Evolutionary conservation across 2,797 vertebrate genomes (phyloP).

Genomic region (Acrossocheilus fasciatus): DNA sequence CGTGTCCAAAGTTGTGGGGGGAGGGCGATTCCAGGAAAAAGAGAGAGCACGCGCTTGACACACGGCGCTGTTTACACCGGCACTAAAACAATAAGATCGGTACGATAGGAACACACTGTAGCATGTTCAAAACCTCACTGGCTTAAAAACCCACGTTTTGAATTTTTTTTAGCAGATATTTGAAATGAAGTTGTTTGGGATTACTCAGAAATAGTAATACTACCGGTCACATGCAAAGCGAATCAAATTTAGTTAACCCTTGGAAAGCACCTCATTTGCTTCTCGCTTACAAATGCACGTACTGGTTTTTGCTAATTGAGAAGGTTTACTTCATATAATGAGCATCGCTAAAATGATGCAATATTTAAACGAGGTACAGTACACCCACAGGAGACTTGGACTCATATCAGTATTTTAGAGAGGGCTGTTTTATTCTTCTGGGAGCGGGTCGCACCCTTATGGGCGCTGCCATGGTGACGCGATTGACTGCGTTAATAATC

Average conservation of each 20-base stretch:
- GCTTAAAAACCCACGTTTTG: background rate
- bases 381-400: background rate
- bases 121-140: background rate
- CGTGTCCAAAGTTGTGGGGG: conserved; percentile 58
- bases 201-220: background rate
- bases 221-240: conserved; percentile 41
- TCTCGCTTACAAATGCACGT: background rate
- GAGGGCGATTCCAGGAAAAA: conserved; percentile 63
- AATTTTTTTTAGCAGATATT: background rate
- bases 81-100: background rate
- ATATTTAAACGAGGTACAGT: background rate
- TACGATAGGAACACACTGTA: background rate
- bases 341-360: background rate
- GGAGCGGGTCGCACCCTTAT: background rate
- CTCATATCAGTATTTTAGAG: background rate
- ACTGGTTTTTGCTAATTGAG: background rate
- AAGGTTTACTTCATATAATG: background rate
- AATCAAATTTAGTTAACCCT: background rate
- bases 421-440: background rate
- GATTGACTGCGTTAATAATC: background rate
- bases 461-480: background rate
- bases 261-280: background rate
- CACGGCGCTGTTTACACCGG: conserved; percentile 37
- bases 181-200: background rate
- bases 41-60: conserved; percentile 40